Base-by-base conservation (phyloP, 2,113 vertebrate species). In the Cavia aperea region DNA sequence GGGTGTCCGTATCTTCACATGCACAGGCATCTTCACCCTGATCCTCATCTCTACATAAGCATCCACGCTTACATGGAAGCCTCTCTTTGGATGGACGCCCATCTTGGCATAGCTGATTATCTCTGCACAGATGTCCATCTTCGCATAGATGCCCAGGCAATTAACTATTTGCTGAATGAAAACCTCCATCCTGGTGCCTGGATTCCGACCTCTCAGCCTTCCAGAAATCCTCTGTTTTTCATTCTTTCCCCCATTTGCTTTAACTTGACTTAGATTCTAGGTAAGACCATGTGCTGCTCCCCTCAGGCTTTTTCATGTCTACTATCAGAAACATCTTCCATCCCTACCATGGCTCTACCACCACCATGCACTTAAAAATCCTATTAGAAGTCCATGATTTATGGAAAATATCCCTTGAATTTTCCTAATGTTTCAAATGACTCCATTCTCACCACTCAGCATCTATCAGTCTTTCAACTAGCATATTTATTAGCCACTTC, bases 391-490 rank as follows among this genome's bases (percentile, higher is more conserved):
- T 33, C 24, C 46, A 72, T 66, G 33, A 79, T 72, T 81, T 88
- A 81, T 56, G 89, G 63, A 49, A 90, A 93, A 70, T 39, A 29
- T 84, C 46, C 26, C 65, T 77, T 46, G 26, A 77, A 75, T 93
- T 81, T 90, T 95, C 60, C n/a, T 90, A 81, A 88, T 85, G 66
- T 89, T 89, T 95, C 65, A 81, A 73, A 84, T 49, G 46, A 84
- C 66, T 89, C 73, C 18, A 49, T 92, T 93, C 72, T 91, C n/a
- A 92, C 77, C 72, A 70, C 54, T 90, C 82, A 84, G 46, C 51
- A 93, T 93, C 90, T 86, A 58, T 26, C 56, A 60, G 56, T 73
- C 89, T 19, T 78, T 85, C 87, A 73, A 14, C 66, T 4, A 72
- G 39, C 10, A 13, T 77, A 60, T 81, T 92, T 87, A 73, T 86